Evolutionary conservation across 2,797 vertebrate genomes (phyloP).

Genomic region (Sebastes flavidus): DNA sequence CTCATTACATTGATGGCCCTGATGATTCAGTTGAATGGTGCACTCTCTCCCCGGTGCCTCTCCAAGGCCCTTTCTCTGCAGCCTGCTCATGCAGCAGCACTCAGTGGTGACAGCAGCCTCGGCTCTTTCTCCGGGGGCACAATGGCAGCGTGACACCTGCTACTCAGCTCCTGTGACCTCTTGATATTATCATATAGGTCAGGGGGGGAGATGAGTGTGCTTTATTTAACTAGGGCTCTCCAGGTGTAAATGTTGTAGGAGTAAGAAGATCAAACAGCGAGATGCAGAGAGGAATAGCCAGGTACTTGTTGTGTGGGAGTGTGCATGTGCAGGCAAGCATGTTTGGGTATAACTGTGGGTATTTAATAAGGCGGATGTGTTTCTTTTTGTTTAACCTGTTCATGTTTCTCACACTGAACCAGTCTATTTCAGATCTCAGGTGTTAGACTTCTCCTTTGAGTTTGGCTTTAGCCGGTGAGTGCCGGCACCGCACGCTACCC

Average conservation of each 20-base stretch:
- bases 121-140: constrained; percentile 50
- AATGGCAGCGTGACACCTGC: constrained; percentile 44
- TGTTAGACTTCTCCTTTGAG: constrained; percentile 38
- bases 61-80: constrained; percentile 68
- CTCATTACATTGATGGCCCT: constrained; percentile 79
- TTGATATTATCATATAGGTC: constrained; percentile 31
- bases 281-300: not conserved
- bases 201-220: constrained; percentile 6
- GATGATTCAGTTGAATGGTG: constrained; percentile 79
- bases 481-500: constrained; percentile 19
- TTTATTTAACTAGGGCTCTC: constrained; percentile 8
- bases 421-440: constrained; percentile 14
- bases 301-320: not conserved
- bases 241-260: constrained; percentile 1
- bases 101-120: constrained; percentile 19
- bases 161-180: constrained; percentile 49
- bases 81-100: constrained; percentile 60
- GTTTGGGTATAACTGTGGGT: not conserved
- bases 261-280: not conserved
- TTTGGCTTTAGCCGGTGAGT: constrained; percentile 8
- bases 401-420: not conserved
- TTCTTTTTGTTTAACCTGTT: constrained; percentile 17
- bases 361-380: constrained; percentile 8
- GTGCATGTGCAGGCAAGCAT: not conserved
- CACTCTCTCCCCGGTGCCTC: constrained; percentile 55